Evolutionary conservation across 2,888 invertebrate species (phyloP).

Genomic region (Catocala sponsa): DNA sequence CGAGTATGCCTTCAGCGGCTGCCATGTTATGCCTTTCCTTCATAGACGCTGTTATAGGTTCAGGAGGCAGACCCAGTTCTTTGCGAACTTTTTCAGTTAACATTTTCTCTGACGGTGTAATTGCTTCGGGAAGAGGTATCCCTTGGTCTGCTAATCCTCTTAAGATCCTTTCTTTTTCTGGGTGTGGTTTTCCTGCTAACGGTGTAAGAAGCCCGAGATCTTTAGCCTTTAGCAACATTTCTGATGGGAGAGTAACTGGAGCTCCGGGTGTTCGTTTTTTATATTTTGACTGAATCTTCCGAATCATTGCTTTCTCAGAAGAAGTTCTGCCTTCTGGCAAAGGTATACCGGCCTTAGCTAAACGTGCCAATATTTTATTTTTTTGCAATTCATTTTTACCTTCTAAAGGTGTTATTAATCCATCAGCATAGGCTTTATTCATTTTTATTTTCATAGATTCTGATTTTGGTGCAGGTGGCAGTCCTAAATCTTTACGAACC

Average conservation of each 20-base stretch:
- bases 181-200: no score
- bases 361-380: slow-evolving; percentile 30
- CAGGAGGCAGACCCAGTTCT: no score
- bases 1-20: no score
- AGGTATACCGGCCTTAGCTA: slow-evolving; percentile 29
- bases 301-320: slow-evolving; percentile 42
- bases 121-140: not conserved
- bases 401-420: slow-evolving; percentile 22
- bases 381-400: slow-evolving; percentile 25
- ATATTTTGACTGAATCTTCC: slow-evolving; percentile 28
- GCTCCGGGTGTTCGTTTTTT: not conserved
- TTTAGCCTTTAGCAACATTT: slow-evolving; percentile 27
- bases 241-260: not conserved
- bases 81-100: not conserved
- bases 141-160: not conserved
- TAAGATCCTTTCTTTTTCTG: no score
- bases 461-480: slow-evolving; percentile 23
- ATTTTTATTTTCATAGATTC: slow-evolving; percentile 30
- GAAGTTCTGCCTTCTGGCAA: slow-evolving; percentile 41
- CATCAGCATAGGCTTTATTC: slow-evolving; percentile 19
- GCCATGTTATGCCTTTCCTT: no score
- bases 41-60: no score
- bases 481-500: slow-evolving; percentile 21
- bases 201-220: not conserved
- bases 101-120: not conserved